These are phyloP conservation scores for Amblyjoppa proteus DNA, from an alignment of 2,888 invertebrate species.

Conservation along the genomic window DNA sequence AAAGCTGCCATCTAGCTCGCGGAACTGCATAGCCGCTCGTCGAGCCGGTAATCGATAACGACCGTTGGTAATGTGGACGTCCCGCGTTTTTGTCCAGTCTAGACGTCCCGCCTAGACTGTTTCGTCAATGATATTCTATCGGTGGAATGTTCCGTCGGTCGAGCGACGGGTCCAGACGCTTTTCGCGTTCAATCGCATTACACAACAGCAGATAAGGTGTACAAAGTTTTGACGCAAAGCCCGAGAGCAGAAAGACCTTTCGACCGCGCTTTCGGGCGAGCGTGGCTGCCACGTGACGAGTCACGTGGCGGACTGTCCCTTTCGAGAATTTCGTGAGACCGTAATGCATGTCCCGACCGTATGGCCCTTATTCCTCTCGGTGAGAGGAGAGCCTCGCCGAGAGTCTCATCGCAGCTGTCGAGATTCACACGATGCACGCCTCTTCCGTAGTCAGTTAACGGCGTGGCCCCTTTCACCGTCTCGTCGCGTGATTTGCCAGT, in stretches of 20 bases:
- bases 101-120: not conserved
- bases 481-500: not conserved
- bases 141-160: not conserved
- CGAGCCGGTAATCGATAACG: not conserved
- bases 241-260: not conserved
- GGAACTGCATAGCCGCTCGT: not conserved
- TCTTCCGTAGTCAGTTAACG: not conserved
- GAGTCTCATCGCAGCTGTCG: constrained; percentile 1
- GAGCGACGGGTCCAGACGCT: not conserved
- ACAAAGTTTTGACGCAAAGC: not conserved
- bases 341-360: not conserved
- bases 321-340: not conserved
- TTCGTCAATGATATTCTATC: not conserved
- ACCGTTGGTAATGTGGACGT: constrained; percentile 4
- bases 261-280: constrained; percentile 16
- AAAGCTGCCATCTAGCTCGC: constrained; percentile 11
- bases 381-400: not conserved
- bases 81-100: not conserved
- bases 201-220: not conserved
- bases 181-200: not conserved
- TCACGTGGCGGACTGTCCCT: constrained; percentile 24
- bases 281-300: constrained; percentile 27
- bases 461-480: not conserved
- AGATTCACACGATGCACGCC: not conserved
- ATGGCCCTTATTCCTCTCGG: not conserved